Conservation (phyloP, 2,113 vertebrate species). For the Gasterosteus nipponicus region DNA sequence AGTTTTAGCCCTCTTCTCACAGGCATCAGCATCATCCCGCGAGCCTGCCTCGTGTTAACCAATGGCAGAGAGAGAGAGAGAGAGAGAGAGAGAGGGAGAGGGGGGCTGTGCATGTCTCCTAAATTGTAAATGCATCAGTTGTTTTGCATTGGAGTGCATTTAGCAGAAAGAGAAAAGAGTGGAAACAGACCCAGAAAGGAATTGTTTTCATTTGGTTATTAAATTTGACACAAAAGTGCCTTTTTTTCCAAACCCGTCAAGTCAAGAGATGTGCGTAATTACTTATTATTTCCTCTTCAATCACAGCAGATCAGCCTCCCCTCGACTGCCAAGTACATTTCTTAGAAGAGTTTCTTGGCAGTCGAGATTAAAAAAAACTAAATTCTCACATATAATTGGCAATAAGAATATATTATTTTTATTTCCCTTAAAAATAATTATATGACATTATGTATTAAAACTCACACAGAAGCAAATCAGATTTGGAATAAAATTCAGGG, state of each 20-base stretch:
- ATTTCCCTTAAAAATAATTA: not conserved
- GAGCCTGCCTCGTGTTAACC: constrained; percentile 45
- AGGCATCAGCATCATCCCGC: constrained; percentile 52
- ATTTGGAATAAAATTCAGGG: too few relatives aligned
- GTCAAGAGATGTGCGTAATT: not conserved
- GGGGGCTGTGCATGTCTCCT: not conserved
- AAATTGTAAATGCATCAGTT: not conserved
- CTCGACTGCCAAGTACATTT: not conserved
- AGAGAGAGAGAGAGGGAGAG: constrained; percentile 10
- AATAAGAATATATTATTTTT: not conserved
- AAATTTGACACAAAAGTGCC: not conserved
- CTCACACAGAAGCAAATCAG: not conserved
- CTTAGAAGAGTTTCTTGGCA: not conserved
- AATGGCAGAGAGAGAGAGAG: constrained; percentile 50
- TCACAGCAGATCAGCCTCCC: not conserved
- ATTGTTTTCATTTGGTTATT: not conserved
- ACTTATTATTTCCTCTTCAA: not conserved
- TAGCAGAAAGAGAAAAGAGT: not conserved
- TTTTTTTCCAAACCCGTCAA: too few relatives aligned
- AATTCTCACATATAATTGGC: not conserved
- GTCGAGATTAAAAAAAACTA: not conserved
- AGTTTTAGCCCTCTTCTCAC: constrained; percentile 42
- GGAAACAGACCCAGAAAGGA: not conserved
- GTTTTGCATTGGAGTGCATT: too few relatives aligned
- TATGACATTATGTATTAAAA: not conserved